phyloP scores from a whole-genome alignment of 2,797 vertebrate species.

The Mareca penelope region DNA sequence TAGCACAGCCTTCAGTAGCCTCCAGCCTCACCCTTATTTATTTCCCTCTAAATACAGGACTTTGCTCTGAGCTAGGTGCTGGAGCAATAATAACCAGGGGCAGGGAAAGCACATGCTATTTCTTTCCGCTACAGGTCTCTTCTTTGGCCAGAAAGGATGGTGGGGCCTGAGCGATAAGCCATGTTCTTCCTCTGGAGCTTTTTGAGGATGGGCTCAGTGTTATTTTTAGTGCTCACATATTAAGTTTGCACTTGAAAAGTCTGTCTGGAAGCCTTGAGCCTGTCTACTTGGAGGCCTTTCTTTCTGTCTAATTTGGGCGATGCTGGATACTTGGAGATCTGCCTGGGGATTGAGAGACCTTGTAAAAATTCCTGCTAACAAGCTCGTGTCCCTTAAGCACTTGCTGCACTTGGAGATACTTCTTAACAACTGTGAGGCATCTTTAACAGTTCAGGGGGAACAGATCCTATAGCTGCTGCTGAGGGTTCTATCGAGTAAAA shows the following conservation, averaged over 20 bases:
- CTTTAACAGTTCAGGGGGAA: not conserved
- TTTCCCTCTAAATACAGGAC: not conserved
- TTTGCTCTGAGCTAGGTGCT: not conserved
- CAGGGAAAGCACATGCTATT: rapidly evolving
- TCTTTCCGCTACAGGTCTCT: not conserved
- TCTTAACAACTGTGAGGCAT: rapidly evolving
- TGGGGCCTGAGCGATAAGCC: conserved; percentile 15
- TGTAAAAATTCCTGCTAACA: conserved; percentile 17
- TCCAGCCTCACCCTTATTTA: not conserved
- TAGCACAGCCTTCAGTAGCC: not conserved
- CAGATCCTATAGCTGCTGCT: not conserved
- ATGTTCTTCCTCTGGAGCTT: conserved; percentile 8
- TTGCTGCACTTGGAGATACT: not conserved
- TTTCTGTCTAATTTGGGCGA: not conserved
- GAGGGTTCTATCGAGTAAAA: not conserved
- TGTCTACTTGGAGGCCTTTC: not conserved
- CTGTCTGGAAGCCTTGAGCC: not conserved
- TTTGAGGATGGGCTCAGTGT: not conserved
- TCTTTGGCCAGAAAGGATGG: not conserved
- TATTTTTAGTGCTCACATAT: not conserved
- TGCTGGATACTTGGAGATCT: not conserved
- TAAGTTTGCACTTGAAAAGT: not conserved
- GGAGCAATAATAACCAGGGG: not conserved
- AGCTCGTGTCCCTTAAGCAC: not conserved
- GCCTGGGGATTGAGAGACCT: not conserved